Percentiles rank a stretch among this genome's conserved stretches.
phyloP scores from a whole-genome alignment of 2,797 vertebrate genomes.

The Zonotrichia albicollis region DNA sequence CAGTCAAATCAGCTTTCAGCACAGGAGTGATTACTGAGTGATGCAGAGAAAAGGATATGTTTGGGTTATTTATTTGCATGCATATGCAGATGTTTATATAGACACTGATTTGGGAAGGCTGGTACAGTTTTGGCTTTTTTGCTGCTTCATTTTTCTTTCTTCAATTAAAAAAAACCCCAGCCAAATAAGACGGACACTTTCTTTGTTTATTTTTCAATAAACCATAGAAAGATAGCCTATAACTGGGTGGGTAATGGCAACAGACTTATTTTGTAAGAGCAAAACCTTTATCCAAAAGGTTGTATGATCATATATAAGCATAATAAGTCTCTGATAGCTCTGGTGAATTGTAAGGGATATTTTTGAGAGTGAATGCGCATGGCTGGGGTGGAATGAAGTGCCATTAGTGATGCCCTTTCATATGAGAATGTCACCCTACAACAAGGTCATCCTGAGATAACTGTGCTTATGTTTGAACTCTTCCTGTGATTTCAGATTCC shows the following conservation, averaged over 20 bases:
- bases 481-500: slow-evolving; percentile 83
- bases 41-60: background rate
- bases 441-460: background rate
- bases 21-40: background rate
- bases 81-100: background rate
- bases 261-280: background rate
- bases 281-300: background rate
- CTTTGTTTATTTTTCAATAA: background rate
- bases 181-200: background rate
- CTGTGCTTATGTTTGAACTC: background rate
- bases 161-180: background rate
- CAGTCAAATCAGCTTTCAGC: background rate
- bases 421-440: background rate
- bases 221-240: background rate
- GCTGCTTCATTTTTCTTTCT: background rate
- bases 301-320: background rate
- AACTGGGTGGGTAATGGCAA: background rate
- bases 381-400: background rate
- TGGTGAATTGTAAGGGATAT: background rate
- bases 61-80: background rate
- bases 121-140: background rate
- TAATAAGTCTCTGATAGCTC: background rate
- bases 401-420: background rate
- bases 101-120: background rate
- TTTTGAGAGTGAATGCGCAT: background rate